Evolutionary conservation across 2,888 invertebrate genomes (phyloP).

Genomic region (Zeuzera pyrina): DNA sequence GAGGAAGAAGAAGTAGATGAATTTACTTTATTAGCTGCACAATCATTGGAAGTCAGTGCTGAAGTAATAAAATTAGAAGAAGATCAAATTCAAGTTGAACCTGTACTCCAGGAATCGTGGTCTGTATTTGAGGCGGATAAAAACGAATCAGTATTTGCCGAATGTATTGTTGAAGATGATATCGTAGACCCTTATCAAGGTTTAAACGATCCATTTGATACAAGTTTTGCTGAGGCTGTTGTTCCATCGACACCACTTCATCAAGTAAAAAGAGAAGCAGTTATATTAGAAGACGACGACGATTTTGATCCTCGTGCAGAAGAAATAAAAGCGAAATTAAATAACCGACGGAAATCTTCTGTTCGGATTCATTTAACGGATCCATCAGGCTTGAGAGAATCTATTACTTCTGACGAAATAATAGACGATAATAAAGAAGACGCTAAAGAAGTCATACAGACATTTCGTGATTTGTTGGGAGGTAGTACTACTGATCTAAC

Average conservation of each 20-base stretch:
- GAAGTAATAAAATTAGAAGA: conserved; percentile 61
- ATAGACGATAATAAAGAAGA: conserved; percentile 36
- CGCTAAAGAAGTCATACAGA: no score
- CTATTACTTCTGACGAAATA: conserved; percentile 67
- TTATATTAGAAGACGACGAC: conserved; percentile 61
- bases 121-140: conserved; percentile 76
- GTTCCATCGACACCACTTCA: conserved; percentile 64
- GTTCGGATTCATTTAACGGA: conserved; percentile 77
- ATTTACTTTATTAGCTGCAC: conserved; percentile 84
- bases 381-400: conserved; percentile 74
- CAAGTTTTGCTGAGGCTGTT: conserved; percentile 85
- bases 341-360: conserved; percentile 63
- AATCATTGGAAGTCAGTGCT: conserved; percentile 77
- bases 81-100: conserved; percentile 46
- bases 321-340: conserved; percentile 53
- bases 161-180: conserved; percentile 61
- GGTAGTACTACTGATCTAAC: conserved; percentile 85
- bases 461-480: conserved; percentile 79
- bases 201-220: conserved; percentile 88
- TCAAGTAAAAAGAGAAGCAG: conserved; percentile 52
- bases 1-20: conserved; percentile 80
- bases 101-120: conserved; percentile 73
- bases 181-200: conserved; percentile 62
- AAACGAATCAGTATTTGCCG: conserved; percentile 57
- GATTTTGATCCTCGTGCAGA: conserved; percentile 79